A percentile compares a stretch with the other conserved stretches of the same genome.
Evolutionary conservation across 2,888 invertebrate genomes (phyloP).

Genomic region (Tipula vernalis): DNA sequence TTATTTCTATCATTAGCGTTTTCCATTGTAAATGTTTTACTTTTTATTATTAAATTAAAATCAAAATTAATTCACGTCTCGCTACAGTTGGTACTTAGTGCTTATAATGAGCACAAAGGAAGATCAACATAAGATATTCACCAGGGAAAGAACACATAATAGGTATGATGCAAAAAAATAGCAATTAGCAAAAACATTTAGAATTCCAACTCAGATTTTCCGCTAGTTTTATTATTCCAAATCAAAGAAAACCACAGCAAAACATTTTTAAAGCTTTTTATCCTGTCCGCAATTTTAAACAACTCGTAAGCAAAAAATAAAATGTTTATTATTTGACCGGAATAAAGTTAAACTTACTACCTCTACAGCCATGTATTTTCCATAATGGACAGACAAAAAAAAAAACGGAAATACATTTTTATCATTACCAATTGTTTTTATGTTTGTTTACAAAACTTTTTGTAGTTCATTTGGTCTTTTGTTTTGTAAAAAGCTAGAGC

Average conservation of each 20-base stretch:
- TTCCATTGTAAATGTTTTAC: too few species aligned
- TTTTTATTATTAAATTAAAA: too few species aligned
- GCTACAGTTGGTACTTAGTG: too few species aligned
- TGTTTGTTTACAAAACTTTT: neutral
- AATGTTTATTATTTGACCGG: neutral
- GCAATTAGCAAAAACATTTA: neutral
- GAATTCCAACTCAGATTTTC: neutral
- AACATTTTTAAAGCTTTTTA: neutral
- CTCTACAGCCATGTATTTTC: neutral
- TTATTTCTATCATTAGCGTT: too few species aligned
- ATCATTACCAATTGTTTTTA: neutral
- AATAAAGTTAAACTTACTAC: neutral
- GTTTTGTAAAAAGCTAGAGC: neutral
- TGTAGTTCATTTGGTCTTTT: neutral
- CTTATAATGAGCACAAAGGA: too few species aligned
- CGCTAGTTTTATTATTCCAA: neutral
- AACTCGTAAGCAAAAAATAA: neutral
- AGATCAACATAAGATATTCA: too few species aligned
- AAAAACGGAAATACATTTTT: neutral
- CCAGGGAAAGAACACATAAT: too few species aligned
- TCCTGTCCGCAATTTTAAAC: neutral
- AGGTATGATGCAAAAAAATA: neutral
- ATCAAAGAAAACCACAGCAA: neutral
- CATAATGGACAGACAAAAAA: neutral
- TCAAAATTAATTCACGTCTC: too few species aligned